Evolutionary conservation across 2,113 vertebrate species (phyloP).

Genomic region (Pterophyllum scalare): DNA sequence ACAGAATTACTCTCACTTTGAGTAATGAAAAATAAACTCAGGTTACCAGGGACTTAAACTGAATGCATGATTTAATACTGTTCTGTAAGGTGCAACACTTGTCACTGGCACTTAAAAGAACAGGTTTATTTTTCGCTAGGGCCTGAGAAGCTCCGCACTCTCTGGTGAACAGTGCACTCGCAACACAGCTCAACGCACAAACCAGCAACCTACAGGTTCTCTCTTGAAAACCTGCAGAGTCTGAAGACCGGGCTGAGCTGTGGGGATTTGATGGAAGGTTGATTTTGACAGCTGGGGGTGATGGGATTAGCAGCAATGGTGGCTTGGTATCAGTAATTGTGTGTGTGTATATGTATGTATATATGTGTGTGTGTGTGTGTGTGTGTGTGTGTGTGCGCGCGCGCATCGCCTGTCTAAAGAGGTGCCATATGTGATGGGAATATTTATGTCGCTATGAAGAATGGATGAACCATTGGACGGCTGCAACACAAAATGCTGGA

Average conservation of each 20-base stretch:
- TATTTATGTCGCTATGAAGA: conserved; percentile 51
- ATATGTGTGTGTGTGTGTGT: conserved; percentile 21
- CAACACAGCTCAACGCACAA: conserved; percentile 26
- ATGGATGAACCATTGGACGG: conserved; percentile 10
- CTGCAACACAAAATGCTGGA: conserved; percentile 21
- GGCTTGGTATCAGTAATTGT: conserved; percentile 60
- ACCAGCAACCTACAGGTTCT: conserved; percentile 56
- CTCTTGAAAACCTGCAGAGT: conserved; percentile 54
- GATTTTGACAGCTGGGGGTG: conserved; percentile 75
- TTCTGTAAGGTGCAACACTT: not conserved
- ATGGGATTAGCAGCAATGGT: conserved; percentile 72
- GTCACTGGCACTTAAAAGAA: not conserved
- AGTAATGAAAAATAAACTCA: not conserved
- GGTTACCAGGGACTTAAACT: not conserved
- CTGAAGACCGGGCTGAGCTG: conserved; percentile 10
- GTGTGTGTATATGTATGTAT: conserved; percentile 33
- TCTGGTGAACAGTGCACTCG: conserved; percentile 18
- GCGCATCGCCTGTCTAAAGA: conserved; percentile 33
- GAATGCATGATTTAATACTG: conserved; percentile 8
- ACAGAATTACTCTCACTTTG: not conserved
- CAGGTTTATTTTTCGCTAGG: conserved; percentile 7
- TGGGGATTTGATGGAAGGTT: conserved; percentile 57
- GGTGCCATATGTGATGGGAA: conserved; percentile 57
- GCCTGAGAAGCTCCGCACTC: not conserved
- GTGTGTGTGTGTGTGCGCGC: conserved; percentile 21